A percentile compares a stretch with the other conserved stretches of the same genome.
phyloP scores from a whole-genome alignment of 2,113 vertebrate genomes.

The Oncorhynchus gorbuscha region DNA sequence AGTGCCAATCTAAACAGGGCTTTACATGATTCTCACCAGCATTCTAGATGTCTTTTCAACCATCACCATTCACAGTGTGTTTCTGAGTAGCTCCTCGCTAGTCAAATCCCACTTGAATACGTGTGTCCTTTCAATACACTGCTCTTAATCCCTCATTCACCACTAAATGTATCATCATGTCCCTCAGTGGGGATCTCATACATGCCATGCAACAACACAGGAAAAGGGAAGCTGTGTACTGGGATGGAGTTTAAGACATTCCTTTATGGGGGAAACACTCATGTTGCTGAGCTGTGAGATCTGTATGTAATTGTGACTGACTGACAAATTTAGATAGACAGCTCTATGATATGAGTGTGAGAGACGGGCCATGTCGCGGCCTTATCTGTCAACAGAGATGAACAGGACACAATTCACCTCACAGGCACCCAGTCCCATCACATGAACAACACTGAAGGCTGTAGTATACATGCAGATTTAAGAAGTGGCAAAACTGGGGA shows the following conservation, averaged over 20 bases:
- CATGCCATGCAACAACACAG: neutral
- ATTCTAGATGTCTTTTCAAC: slow-evolving; percentile 55
- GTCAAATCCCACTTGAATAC: slow-evolving; percentile 68
- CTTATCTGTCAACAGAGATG: slow-evolving; percentile 24
- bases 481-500: slow-evolving; percentile 12
- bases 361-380: slow-evolving; percentile 44
- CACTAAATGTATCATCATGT: slow-evolving; percentile 47
- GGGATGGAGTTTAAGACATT: slow-evolving; percentile 14
- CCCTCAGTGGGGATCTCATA: slow-evolving; percentile 31
- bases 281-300: slow-evolving; percentile 2
- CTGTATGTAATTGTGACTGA: slow-evolving; percentile 15
- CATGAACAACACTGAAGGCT: slow-evolving; percentile 33
- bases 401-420: slow-evolving; percentile 46
- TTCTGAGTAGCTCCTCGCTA: slow-evolving; percentile 58
- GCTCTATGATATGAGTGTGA: slow-evolving; percentile 26
- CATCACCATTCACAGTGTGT: slow-evolving; percentile 45
- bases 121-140: slow-evolving; percentile 51
- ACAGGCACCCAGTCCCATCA: slow-evolving; percentile 40
- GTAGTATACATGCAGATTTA: neutral
- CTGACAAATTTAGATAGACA: slow-evolving; percentile 51
- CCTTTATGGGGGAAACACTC: slow-evolving; percentile 2
- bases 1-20: too few species aligned
- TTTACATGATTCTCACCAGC: slow-evolving; percentile 28
- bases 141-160: slow-evolving; percentile 54
- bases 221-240: slow-evolving; percentile 9